phyloP scores from a whole-genome alignment of 2,113 vertebrate genomes.

The Picathartes gymnocephalus region DNA sequence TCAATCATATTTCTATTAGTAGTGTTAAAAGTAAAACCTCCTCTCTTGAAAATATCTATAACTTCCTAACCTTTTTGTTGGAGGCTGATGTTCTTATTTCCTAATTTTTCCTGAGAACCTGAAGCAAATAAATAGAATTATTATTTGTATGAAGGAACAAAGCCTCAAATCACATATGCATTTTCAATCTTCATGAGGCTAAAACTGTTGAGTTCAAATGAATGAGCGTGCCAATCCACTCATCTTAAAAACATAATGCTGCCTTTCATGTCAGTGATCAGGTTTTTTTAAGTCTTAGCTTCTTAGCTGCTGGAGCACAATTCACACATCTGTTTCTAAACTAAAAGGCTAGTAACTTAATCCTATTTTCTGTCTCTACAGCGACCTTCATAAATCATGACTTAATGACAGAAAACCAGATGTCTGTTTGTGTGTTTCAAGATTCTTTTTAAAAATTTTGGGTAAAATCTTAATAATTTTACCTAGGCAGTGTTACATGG shows the following conservation, averaged over 20 bases:
- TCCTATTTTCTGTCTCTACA: constrained; percentile 27
- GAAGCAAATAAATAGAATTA: not conserved
- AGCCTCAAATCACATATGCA: not conserved
- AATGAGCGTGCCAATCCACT: not conserved
- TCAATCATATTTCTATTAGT: not conserved
- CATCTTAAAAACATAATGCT: not conserved
- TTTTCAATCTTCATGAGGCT: not conserved
- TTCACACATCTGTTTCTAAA: constrained; percentile 49
- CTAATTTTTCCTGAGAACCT: not conserved
- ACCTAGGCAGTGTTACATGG: not conserved
- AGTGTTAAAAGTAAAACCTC: not conserved
- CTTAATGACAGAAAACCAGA: not conserved
- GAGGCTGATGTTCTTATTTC: not conserved
- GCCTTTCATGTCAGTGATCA: not conserved
- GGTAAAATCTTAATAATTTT: not conserved
- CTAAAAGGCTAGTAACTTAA: constrained; percentile 37
- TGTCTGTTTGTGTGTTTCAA: not conserved
- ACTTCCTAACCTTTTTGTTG: not conserved
- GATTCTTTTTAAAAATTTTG: not conserved
- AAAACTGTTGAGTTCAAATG: not conserved
- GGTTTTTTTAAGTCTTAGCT: constrained; percentile 6
- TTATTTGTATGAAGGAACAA: not conserved
- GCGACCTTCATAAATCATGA: not conserved
- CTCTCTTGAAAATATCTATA: not conserved
- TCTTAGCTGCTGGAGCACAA: constrained; percentile 20